Evolutionary conservation across 1,140 invertebrate genomes (phyloP).

Genomic region (Mylabris phalerata): DNA sequence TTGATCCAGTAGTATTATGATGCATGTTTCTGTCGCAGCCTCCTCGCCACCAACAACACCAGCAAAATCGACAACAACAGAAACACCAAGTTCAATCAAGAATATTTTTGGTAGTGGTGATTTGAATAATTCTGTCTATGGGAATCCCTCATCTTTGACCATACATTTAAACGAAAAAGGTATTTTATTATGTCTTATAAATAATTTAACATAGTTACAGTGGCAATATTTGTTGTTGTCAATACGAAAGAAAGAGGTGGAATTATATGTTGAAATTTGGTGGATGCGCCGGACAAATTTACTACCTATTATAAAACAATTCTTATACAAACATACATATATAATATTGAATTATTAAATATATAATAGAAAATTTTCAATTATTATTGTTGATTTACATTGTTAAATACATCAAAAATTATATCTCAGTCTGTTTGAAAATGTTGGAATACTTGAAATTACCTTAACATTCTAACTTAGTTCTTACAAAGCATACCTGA

Average conservation of each 20-base stretch:
- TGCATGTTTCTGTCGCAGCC: constrained; percentile 47
- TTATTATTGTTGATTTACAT: neutral
- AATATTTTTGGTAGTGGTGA: constrained; percentile 45
- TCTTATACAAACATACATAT: too few species aligned
- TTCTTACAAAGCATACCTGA: constrained; percentile 9
- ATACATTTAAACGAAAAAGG: constrained; percentile 49
- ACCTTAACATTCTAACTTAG: constrained; percentile 6
- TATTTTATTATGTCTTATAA: constrained; percentile 12
- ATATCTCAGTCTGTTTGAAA: neutral
- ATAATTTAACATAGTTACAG: neutral
- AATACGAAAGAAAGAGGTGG: constrained; percentile 2
- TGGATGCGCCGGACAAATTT: too few species aligned
- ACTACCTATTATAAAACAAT: too few species aligned
- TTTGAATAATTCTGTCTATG: constrained; percentile 54
- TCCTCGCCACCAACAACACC: constrained; percentile 51
- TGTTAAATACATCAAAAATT: neutral
- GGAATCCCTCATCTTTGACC: constrained; percentile 53
- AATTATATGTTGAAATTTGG: neutral
- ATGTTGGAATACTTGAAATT: constrained; percentile 10
- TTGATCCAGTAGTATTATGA: constrained; percentile 19
- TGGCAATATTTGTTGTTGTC: constrained; percentile 14
- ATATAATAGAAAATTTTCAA: too few species aligned
- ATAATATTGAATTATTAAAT: too few species aligned
- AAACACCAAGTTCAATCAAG: constrained; percentile 46
- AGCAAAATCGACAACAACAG: constrained; percentile 50